Conservation (phyloP, 2,113 vertebrate genomes). For the Melanerpes aurifrons region DNA sequence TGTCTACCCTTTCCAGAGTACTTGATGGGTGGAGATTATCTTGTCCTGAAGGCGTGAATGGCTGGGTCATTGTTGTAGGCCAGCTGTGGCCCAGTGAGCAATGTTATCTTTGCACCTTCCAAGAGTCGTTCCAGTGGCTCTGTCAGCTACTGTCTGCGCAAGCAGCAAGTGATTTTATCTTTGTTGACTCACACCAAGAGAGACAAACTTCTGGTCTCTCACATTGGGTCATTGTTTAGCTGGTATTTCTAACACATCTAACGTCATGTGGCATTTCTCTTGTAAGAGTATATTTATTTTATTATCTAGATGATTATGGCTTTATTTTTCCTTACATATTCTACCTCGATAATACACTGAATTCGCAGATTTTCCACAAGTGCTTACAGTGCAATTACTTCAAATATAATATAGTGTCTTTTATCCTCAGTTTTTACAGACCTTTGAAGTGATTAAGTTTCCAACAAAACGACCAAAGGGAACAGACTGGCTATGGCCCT, state of each 20-base stretch:
- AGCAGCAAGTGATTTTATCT: no score
- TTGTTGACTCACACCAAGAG: no score
- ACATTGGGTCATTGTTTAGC: not conserved
- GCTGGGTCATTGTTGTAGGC: no score
- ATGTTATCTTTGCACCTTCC: no score
- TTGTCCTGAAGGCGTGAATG: no score
- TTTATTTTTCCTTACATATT: not conserved
- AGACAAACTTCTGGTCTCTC: no score
- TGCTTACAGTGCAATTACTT: not conserved
- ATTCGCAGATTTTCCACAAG: conserved; percentile 17
- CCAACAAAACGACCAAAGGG: not conserved
- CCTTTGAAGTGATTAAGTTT: not conserved
- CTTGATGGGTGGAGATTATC: no score
- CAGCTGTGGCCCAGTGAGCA: no score
- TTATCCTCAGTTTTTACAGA: not conserved
- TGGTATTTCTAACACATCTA: not conserved
- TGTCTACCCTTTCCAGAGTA: no score
- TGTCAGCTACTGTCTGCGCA: no score
- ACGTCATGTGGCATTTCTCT: not conserved
- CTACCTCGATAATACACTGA: not conserved
- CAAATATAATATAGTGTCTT: not conserved
- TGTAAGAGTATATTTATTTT: conserved; percentile 12
- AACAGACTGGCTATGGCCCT: not conserved
- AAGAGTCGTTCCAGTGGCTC: no score
- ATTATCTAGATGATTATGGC: not conserved